Evolutionary conservation across 2,888 invertebrate species (phyloP).

Genomic region (Ormia ochracea): DNA sequence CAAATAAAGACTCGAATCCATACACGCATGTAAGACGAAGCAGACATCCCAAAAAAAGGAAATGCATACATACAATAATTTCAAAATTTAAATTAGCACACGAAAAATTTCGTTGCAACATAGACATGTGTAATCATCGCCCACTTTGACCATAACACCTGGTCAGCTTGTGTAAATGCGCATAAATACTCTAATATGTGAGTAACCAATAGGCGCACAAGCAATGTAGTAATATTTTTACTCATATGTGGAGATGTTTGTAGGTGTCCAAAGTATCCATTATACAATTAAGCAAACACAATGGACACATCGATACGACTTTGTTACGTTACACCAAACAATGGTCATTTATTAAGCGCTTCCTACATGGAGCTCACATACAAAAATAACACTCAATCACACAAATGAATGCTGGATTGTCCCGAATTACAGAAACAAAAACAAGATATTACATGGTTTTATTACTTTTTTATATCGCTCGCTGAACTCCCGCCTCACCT

Average conservation of each 20-base stretch:
- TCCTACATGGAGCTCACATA: constrained; percentile 40
- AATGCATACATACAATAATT: background rate
- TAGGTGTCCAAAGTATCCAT: constrained; percentile 35
- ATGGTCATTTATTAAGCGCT: background rate
- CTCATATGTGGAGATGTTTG: background rate
- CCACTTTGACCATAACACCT: constrained; percentile 54
- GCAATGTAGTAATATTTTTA: background rate
- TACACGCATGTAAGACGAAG: background rate
- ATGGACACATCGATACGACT: background rate
- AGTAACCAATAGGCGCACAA: background rate
- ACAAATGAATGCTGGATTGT: background rate
- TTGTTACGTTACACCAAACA: background rate
- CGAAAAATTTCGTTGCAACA: background rate
- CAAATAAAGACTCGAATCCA: constrained; percentile 24
- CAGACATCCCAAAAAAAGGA: background rate
- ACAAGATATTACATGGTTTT: constrained; percentile 54
- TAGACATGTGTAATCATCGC: background rate
- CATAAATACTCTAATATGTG: constrained; percentile 16
- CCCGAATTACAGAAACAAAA: background rate
- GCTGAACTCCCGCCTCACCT: background rate
- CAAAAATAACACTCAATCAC: too few species aligned
- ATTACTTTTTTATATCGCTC: constrained; percentile 42
- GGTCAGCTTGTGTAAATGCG: constrained; percentile 40
- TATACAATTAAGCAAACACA: constrained; percentile 50
- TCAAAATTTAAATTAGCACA: background rate